phyloP scores from a whole-genome alignment of 2,797 vertebrate species.

The Centropyge bicolor region DNA sequence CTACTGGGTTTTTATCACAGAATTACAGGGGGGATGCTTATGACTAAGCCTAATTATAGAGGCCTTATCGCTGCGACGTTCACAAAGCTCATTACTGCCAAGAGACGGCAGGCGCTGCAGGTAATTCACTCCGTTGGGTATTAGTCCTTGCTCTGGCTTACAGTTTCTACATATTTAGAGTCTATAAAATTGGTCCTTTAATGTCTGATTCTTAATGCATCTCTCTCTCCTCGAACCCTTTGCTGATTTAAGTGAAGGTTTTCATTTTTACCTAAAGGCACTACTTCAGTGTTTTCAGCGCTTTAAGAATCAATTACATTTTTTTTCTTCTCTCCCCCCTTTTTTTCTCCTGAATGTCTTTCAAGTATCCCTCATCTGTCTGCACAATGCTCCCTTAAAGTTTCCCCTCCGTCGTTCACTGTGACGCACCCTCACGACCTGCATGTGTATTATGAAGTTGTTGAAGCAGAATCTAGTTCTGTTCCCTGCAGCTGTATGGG shows the following conservation, averaged over 20 bases:
- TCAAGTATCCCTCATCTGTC: constrained; percentile 48
- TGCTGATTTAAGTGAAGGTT: constrained; percentile 72
- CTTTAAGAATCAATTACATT: constrained; percentile 77
- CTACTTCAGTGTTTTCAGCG: constrained; percentile 65
- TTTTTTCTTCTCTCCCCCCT: constrained; percentile 24
- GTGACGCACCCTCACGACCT: constrained; percentile 27
- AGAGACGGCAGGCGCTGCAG: constrained; percentile 82
- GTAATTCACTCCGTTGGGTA: constrained; percentile 83
- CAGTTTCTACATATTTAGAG: constrained; percentile 79
- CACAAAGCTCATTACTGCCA: constrained; percentile 87
- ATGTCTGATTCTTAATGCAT: constrained; percentile 80
- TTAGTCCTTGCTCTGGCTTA: constrained; percentile 79
- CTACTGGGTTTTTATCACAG: constrained; percentile 85
- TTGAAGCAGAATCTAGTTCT: constrained; percentile 38
- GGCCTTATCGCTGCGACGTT: constrained; percentile 83
- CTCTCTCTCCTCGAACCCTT: constrained; percentile 63
- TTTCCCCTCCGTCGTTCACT: constrained; percentile 21
- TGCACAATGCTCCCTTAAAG: constrained; percentile 35
- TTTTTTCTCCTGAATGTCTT: constrained; percentile 46
- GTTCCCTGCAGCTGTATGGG: constrained; percentile 64
- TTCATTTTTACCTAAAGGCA: constrained; percentile 71
- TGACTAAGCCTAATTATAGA: constrained; percentile 89
- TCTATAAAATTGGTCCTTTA: constrained; percentile 81
- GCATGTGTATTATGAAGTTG: constrained; percentile 14
- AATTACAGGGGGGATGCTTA: constrained; percentile 86